phyloP scores from a whole-genome alignment of 2,113 vertebrate genomes.

The Sinocyclocheilus grahami region DNA sequence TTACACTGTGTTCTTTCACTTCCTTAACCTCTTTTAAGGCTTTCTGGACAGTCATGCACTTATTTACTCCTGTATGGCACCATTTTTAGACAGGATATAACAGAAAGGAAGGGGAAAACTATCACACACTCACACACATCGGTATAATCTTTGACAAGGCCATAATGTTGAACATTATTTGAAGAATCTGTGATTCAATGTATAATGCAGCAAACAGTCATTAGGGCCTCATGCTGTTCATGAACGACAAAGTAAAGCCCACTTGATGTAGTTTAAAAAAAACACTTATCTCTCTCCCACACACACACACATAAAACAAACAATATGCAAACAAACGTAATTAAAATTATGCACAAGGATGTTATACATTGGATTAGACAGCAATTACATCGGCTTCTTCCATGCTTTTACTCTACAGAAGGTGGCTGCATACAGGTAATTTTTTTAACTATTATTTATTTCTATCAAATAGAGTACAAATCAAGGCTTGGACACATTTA shows the following conservation, averaged over 20 bases:
- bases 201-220: conserved; percentile 9
- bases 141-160: background rate
- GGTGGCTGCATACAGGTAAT: background rate
- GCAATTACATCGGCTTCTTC: background rate
- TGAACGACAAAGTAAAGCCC: background rate
- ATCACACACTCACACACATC: background rate
- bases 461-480: background rate
- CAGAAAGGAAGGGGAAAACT: background rate
- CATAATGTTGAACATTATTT: conserved; percentile 19
- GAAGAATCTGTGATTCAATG: background rate
- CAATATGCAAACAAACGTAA: background rate
- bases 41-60: conserved; percentile 16
- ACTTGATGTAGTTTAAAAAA: background rate
- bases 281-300: background rate
- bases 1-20: background rate
- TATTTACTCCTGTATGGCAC: conserved; percentile 26
- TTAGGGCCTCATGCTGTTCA: background rate
- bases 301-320: background rate
- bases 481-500: background rate
- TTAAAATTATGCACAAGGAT: background rate
- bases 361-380: background rate
- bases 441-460: background rate
- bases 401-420: background rate
- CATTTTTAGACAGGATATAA: conserved; percentile 7
- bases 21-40: conserved; percentile 18